Percentiles rank a stretch among this genome's conserved stretches.
Conservation (phyloP, 2,888 invertebrate species). For the Blera fallax region DNA sequence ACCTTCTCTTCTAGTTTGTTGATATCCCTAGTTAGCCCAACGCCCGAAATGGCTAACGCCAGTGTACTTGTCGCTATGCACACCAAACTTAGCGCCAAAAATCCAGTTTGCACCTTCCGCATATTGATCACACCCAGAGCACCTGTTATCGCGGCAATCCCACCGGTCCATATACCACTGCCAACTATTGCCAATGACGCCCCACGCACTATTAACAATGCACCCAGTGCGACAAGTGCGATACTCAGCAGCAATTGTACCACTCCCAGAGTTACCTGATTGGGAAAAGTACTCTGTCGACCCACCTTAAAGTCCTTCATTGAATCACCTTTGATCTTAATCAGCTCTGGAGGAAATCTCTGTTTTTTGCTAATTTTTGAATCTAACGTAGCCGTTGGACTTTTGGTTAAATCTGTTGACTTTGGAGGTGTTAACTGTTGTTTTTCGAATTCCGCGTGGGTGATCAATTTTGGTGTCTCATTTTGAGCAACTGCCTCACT, state of each 20-base stretch:
- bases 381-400: constrained; percentile 76
- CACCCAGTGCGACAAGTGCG: constrained; percentile 79
- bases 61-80: constrained; percentile 81
- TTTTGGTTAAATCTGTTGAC: constrained; percentile 68
- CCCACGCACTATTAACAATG: constrained; percentile 79
- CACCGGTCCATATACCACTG: constrained; percentile 81
- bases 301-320: constrained; percentile 74
- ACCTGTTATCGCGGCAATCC: constrained; percentile 80
- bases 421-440: constrained; percentile 78
- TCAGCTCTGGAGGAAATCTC: constrained; percentile 79
- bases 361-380: constrained; percentile 80
- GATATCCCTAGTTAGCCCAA: constrained; percentile 80
- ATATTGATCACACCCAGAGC: constrained; percentile 81
- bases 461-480: constrained; percentile 77
- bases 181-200: constrained; percentile 79
- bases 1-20: constrained; percentile 78
- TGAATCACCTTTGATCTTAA: constrained; percentile 78
- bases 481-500: constrained; percentile 49
- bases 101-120: constrained; percentile 80
- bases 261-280: constrained; percentile 79
- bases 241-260: constrained; percentile 80
- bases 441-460: constrained; percentile 78
- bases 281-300: constrained; percentile 78
- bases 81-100: constrained; percentile 80
- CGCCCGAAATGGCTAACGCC: constrained; percentile 81